Evolutionary conservation across 2,797 vertebrate genomes (phyloP).

Genomic region (Trichosurus vulpecula): DNA sequence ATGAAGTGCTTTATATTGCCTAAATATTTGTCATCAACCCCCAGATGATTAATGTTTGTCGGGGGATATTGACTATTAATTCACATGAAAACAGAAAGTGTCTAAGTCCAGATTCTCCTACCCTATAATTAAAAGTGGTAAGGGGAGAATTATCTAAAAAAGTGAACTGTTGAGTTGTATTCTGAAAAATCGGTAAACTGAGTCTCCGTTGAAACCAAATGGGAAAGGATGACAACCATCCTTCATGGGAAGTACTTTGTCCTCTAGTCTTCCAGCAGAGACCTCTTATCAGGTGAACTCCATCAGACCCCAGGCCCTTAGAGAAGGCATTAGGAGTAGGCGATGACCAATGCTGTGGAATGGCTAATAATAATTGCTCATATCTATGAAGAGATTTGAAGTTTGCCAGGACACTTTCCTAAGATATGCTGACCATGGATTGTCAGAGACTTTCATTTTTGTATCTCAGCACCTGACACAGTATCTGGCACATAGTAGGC

Average conservation of each 20-base stretch:
- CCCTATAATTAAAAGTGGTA: constrained; percentile 39
- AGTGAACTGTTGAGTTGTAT: constrained; percentile 50
- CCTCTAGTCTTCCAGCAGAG: not conserved
- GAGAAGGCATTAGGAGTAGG: not conserved
- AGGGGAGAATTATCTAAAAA: constrained; percentile 39
- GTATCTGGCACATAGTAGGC: not conserved
- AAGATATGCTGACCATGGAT: not conserved
- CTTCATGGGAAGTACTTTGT: not conserved
- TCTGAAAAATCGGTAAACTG: constrained; percentile 19
- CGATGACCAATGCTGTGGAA: constrained; percentile 15
- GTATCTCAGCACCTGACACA: not conserved
- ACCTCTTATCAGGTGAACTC: constrained; percentile 9
- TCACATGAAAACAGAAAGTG: constrained; percentile 62
- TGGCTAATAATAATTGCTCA: not conserved
- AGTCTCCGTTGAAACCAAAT: constrained; percentile 45
- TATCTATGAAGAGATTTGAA: not conserved
- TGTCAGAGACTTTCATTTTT: not conserved
- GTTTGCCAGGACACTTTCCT: not conserved
- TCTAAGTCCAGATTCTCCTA: constrained; percentile 47
- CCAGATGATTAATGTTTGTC: constrained; percentile 6
- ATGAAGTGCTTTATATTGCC: constrained; percentile 43
- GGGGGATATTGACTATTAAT: constrained; percentile 37
- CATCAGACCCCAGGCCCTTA: not conserved
- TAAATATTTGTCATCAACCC: constrained; percentile 63
- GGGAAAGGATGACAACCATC: constrained; percentile 1